These are phyloP conservation scores for Nixonia krombeini DNA, from an alignment of 1,140 invertebrate species.

Conservation along the genomic window DNA sequence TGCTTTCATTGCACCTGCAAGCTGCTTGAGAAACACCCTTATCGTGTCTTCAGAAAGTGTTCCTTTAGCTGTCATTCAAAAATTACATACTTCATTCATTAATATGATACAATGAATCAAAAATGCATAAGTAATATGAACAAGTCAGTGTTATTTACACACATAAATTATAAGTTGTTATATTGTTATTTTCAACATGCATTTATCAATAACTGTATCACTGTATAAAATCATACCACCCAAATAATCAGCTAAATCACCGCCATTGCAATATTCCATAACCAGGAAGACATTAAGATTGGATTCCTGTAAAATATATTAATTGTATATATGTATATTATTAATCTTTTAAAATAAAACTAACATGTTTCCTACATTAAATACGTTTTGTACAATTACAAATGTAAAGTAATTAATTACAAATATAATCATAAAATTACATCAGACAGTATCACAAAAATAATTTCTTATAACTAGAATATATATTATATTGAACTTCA, in stretches of 20 bases:
- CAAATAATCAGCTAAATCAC: conserved; percentile 98
- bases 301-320: conserved; percentile 79
- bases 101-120: no score
- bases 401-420: conserved; percentile 22
- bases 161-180: no score
- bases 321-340: conserved; percentile 13
- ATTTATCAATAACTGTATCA: conserved; percentile 7
- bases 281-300: conserved; percentile 94
- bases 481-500: no score
- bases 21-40: conserved; percentile 92
- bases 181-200: no score
- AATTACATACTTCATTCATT: conserved; percentile 29
- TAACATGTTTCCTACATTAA: no score
- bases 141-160: no score
- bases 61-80: conserved; percentile 79
- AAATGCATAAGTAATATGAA: no score
- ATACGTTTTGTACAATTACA: no score
- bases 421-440: conserved; percentile 27
- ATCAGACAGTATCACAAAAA: no score
- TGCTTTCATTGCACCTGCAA: conserved; percentile 97
- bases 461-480: no score
- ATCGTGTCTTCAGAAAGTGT: conserved; percentile 98
- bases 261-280: conserved; percentile 99
- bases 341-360: conserved; percentile 24
- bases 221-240: conserved; percentile 75